phyloP scores from a whole-genome alignment of 2,113 vertebrate genomes.

The Rostratula benghalensis region DNA sequence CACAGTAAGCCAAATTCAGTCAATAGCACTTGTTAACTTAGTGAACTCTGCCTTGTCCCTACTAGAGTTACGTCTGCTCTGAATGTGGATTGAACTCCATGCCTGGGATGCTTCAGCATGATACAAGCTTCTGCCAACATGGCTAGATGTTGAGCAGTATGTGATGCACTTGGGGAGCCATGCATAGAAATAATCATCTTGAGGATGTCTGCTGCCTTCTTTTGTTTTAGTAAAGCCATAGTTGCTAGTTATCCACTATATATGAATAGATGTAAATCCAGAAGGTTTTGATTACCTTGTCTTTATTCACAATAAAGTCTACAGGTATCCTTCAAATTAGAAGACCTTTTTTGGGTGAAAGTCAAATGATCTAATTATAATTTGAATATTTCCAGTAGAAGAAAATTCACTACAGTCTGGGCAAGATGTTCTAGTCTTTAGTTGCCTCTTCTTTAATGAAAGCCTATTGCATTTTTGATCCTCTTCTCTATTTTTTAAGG shows the following conservation, averaged over 20 bases:
- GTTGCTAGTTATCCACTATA: not conserved
- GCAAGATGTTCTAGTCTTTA: not conserved
- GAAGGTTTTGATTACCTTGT: not conserved
- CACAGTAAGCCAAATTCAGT: not conserved
- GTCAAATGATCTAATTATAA: not conserved
- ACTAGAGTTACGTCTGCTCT: not conserved
- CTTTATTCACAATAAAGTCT: not conserved
- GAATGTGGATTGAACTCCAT: not conserved
- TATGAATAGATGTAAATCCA: not conserved
- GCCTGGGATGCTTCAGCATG: not conserved
- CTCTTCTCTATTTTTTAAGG: not conserved
- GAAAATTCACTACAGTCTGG: not conserved
- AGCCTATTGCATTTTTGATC: not conserved
- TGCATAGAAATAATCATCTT: not conserved
- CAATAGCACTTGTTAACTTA: not conserved
- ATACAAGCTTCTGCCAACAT: not conserved
- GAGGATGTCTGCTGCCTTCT: not conserved
- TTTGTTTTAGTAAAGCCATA: not conserved
- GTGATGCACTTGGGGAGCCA: not conserved
- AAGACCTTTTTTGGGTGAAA: not conserved
- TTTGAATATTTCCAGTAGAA: not conserved
- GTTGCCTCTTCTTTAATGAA: not conserved
- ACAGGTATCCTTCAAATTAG: not conserved
- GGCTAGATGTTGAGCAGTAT: not conserved
- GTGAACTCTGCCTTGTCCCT: not conserved